A percentile compares a stretch with the other conserved stretches of the same genome.
Conservation (phyloP, 2,113 vertebrate species). For the Stomatorhinus ivindoensis region DNA sequence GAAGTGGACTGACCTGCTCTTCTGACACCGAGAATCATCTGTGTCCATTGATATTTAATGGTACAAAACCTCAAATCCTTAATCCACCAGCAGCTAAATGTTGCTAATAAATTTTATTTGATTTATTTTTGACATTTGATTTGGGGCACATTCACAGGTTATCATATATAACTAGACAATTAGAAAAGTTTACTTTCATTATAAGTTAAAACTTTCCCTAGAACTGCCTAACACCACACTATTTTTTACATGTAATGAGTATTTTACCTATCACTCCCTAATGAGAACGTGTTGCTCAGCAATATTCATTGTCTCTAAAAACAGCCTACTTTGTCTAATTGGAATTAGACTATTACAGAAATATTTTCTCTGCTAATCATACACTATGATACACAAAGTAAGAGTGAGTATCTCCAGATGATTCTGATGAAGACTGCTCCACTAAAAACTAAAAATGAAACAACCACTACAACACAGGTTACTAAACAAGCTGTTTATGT, state of each 20-base stretch:
- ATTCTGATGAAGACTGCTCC: background rate
- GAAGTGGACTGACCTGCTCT: background rate
- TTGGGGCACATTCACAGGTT: background rate
- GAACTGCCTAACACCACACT: background rate
- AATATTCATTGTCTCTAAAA: background rate
- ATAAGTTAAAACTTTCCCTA: background rate
- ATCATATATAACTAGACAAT: background rate
- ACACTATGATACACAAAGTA: background rate
- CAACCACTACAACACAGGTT: background rate
- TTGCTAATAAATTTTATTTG: background rate
- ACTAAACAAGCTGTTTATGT: background rate
- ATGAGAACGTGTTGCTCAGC: background rate
- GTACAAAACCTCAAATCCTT: background rate
- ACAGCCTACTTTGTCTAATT: background rate
- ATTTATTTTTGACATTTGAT: background rate
- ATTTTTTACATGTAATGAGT: background rate
- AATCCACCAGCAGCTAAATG: background rate
- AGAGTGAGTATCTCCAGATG: background rate
- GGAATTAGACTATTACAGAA: background rate
- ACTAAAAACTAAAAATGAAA: background rate
- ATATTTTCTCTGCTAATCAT: background rate
- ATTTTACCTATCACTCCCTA: background rate
- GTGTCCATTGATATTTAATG: background rate
- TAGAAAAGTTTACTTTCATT: background rate
- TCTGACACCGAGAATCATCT: background rate